These are phyloP conservation scores for Cherax quadricarinatus DNA, from an alignment of 1,140 invertebrate genomes.

Conservation along the genomic window DNA sequence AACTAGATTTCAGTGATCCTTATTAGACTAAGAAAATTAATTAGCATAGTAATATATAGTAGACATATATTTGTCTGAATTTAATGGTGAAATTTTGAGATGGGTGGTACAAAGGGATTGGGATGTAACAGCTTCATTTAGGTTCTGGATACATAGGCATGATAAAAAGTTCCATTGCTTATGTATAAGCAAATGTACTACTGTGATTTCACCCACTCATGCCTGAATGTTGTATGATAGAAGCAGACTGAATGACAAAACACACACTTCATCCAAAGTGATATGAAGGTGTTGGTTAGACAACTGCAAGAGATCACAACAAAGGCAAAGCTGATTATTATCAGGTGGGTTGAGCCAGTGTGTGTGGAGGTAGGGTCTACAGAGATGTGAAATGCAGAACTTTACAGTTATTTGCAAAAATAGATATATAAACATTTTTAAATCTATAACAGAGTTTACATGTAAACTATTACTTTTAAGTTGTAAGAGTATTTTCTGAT, in stretches of 20 bases:
- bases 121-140: background rate
- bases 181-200: constrained; percentile 21
- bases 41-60: too few species aligned
- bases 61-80: too few species aligned
- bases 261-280: background rate
- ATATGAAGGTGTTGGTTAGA: background rate
- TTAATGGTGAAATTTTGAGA: background rate
- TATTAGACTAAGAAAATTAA: too few species aligned
- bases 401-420: background rate
- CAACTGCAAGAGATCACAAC: background rate
- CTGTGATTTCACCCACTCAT: constrained; percentile 59
- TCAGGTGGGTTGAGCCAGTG: background rate
- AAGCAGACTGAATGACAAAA: constrained; percentile 44
- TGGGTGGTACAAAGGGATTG: background rate
- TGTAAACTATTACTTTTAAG: background rate
- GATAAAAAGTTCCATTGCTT: constrained; percentile 22
- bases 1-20: too few species aligned
- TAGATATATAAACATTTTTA: background rate
- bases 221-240: constrained; percentile 56
- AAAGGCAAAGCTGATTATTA: background rate
- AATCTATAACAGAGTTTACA: background rate
- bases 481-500: background rate
- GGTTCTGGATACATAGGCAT: constrained; percentile 7
- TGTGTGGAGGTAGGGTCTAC: background rate
- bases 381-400: background rate